A percentile compares a stretch with the other conserved stretches of the same genome.
These are phyloP conservation scores for Argyresthia albistria DNA, from an alignment of 2,888 invertebrate genomes.

Conservation along the genomic window DNA sequence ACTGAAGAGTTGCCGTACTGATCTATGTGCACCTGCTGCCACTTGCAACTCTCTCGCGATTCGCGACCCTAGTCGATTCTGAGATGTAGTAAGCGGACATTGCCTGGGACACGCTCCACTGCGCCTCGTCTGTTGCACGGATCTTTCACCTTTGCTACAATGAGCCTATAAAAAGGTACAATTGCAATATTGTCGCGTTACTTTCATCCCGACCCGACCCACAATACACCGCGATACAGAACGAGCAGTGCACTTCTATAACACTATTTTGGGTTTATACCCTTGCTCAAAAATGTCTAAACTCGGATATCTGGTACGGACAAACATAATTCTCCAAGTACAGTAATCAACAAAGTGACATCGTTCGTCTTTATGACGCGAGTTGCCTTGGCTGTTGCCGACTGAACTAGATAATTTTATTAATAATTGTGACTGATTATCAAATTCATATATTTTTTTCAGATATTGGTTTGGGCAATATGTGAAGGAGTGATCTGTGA, in stretches of 20 bases:
- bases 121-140: constrained; percentile 57
- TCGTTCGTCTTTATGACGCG: no score
- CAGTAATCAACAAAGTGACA: not conserved
- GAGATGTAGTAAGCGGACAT: constrained; percentile 67
- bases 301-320: constrained; percentile 52
- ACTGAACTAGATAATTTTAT: not conserved
- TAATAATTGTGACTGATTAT: not conserved
- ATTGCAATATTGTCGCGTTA: constrained; percentile 63
- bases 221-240: constrained; percentile 47
- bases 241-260: constrained; percentile 31
- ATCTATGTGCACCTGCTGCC: constrained; percentile 13
- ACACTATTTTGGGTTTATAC: constrained; percentile 48
- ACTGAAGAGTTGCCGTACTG: constrained; percentile 13
- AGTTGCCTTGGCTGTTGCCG: no score
- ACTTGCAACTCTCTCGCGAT: no score
- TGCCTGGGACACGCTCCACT: constrained; percentile 62
- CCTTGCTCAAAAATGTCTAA: constrained; percentile 49
- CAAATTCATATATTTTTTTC: constrained; percentile 24
- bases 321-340: not conserved
- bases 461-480: constrained; percentile 56
- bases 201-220: constrained; percentile 62
- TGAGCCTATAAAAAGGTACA: constrained; percentile 71
- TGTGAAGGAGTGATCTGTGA: constrained; percentile 44
- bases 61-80: constrained; percentile 16
- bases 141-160: constrained; percentile 71